Conservation (phyloP, 2,113 vertebrate genomes). For the Protomyctophum bolini region DNA sequence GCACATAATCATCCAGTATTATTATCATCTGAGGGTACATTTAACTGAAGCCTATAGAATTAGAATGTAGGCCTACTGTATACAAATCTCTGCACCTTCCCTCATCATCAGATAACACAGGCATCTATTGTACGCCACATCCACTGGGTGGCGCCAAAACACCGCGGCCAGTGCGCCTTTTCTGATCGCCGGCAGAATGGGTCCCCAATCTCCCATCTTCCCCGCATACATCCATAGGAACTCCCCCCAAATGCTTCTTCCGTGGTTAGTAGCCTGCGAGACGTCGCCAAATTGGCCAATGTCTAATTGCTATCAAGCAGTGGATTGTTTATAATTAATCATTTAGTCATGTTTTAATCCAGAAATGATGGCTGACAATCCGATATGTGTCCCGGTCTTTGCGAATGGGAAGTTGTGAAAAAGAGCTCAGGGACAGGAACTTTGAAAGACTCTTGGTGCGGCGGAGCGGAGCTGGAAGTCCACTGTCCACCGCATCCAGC, state of each 20-base stretch:
- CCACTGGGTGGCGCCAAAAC: slow-evolving; percentile 65
- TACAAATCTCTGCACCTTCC: not conserved
- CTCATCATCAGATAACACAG: too few relatives aligned
- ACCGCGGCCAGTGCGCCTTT: not conserved
- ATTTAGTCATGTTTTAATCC: slow-evolving; percentile 13
- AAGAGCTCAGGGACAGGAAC: slow-evolving; percentile 67
- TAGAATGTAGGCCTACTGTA: not conserved
- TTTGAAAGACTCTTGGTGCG: slow-evolving; percentile 70
- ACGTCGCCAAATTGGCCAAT: slow-evolving; percentile 33
- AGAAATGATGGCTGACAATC: slow-evolving; percentile 43
- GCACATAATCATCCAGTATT: not conserved
- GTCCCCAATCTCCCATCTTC: not conserved
- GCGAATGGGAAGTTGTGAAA: slow-evolving; percentile 66
- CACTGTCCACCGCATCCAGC: slow-evolving; percentile 23
- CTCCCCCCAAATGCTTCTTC: slow-evolving; percentile 47
- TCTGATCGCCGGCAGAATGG: not conserved
- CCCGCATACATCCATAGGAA: slow-evolving; percentile 31
- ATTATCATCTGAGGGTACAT: not conserved
- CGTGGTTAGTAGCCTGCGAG: slow-evolving; percentile 38
- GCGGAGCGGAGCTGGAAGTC: slow-evolving; percentile 34
- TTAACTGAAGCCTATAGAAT: not conserved
- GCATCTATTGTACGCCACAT: too few relatives aligned
- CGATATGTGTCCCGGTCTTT: slow-evolving; percentile 31
- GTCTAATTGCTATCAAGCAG: slow-evolving; percentile 11
- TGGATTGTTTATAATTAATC: slow-evolving; percentile 27